Evolutionary conservation across 2,797 vertebrate species (phyloP).

Genomic region (Chanos chanos): DNA sequence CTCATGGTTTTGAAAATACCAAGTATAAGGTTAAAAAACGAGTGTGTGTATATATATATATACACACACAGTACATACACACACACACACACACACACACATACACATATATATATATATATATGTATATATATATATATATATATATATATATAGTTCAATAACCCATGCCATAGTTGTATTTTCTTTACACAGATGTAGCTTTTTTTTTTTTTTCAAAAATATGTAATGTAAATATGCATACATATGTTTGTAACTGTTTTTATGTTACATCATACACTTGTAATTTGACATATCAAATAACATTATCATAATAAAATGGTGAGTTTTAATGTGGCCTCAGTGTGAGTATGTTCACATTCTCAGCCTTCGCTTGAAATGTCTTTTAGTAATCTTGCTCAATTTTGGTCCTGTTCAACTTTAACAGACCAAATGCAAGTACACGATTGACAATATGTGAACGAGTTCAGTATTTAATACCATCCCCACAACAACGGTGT

Average conservation of each 20-base stretch:
- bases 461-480: too few species aligned
- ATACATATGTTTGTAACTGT: slow-evolving; percentile 92
- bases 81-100: too few species aligned
- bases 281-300: slow-evolving; percentile 91
- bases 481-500: too few species aligned
- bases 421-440: too few species aligned
- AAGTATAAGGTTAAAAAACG: slow-evolving; percentile 86
- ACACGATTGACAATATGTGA: too few species aligned
- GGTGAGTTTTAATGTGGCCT: slow-evolving; percentile 80
- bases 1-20: slow-evolving; percentile 75
- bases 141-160: slow-evolving; percentile 88
- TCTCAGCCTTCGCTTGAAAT: too few species aligned
- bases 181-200: slow-evolving; percentile 87
- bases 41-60: too few species aligned
- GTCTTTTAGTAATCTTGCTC: too few species aligned
- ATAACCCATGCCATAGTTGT: slow-evolving; percentile 85
- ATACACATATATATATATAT: too few species aligned
- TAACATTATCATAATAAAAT: slow-evolving; percentile 90
- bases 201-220: slow-evolving; percentile 87
- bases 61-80: too few species aligned
- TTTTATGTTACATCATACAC: slow-evolving; percentile 90
- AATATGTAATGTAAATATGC: slow-evolving; percentile 96
- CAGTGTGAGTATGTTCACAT: slow-evolving; percentile 23
- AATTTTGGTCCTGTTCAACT: too few species aligned
- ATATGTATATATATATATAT: too few species aligned